Evolutionary conservation across 2,888 invertebrate species (phyloP).

Genomic region (Lordiphosa andalusiaca): DNA sequence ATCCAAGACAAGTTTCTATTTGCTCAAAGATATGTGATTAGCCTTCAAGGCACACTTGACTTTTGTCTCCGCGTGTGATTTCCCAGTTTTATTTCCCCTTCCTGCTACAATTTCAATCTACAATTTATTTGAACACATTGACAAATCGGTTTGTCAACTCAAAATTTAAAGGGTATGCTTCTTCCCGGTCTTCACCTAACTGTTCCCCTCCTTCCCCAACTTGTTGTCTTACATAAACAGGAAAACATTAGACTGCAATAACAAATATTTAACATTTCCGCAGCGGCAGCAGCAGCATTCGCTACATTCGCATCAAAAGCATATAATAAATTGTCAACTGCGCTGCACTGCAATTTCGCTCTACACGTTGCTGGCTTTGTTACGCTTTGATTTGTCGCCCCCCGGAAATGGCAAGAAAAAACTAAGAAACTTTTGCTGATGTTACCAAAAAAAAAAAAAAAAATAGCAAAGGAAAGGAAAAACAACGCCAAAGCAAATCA

Average conservation of each 20-base stretch:
- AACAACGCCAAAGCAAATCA: slow-evolving; percentile 43
- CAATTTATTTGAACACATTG: too few relatives aligned
- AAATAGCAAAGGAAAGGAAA: slow-evolving; percentile 28
- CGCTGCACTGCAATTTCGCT: slow-evolving; percentile 53
- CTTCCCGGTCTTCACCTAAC: neutral
- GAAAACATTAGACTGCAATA: slow-evolving; percentile 73
- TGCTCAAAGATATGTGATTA: too few relatives aligned
- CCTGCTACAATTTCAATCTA: too few relatives aligned
- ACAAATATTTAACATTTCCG: slow-evolving; percentile 77
- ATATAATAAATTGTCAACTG: slow-evolving; percentile 68
- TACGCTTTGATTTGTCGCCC: slow-evolving; percentile 64
- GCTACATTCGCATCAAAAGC: slow-evolving; percentile 40
- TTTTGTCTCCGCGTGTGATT: too few relatives aligned
- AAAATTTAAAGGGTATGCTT: neutral
- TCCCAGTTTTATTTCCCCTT: too few relatives aligned
- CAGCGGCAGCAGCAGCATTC: slow-evolving; percentile 36
- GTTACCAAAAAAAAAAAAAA: slow-evolving; percentile 42
- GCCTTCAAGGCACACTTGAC: too few relatives aligned
- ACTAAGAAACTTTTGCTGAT: slow-evolving; percentile 64
- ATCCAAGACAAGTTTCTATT: too few relatives aligned
- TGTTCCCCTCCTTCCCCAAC: neutral
- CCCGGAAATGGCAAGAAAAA: slow-evolving; percentile 40
- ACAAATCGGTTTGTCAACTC: too few relatives aligned
- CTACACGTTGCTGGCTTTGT: slow-evolving; percentile 50
- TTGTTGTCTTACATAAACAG: slow-evolving; percentile 56